Base-by-base conservation (phyloP, 2,113 vertebrate genomes). In the Rhipidura dahli region DNA sequence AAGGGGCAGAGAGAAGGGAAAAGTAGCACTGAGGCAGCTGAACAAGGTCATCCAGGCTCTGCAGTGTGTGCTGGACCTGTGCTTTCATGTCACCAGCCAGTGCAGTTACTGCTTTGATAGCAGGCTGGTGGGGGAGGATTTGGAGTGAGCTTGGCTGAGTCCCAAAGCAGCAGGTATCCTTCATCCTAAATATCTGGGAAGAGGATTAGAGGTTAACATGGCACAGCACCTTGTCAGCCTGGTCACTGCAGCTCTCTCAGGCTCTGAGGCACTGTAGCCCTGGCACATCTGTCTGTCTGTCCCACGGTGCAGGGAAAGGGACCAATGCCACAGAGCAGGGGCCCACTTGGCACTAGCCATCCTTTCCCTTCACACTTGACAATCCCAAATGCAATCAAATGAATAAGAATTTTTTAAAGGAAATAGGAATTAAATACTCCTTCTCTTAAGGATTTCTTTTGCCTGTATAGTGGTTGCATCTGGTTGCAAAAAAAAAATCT, bases 251-350 rank as follows among this genome's bases (percentile, higher is more conserved):
- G 85, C 71, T 49, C 7, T 23, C 15, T 6, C 3, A 49, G 53
- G 42, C 24, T 57, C 30, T 35, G 42, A 54, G 76, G 68, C 53
- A 15, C 70, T 31, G 44, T 2, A 40, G 65, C 70, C 64, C 39
- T 33, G 66, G 31, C 39, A 33, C 31, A 28, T 65, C 51, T 49
- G 31, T 39, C 78, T 40, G n/a, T 53, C 47, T 45, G 53, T 61
- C 79, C 42, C 4, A 2, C 18, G 54, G 21, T 19, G 35, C 69
- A 15, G 53, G 7, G 13, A 15, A 18, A 60, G 45, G 40, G 28
- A n/a, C 31, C 0, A 0, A 51, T 40, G 20, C 44, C 51, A 7
- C 0, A 0, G 42, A 7, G 4, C 4, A 23, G 50, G 26, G 80
- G 54, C 53, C 22, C 0, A 1, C 45, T 77, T 39, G 60, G 20